Conservation (phyloP, 2,888 invertebrate genomes). For the Octodonta nipae region DNA sequence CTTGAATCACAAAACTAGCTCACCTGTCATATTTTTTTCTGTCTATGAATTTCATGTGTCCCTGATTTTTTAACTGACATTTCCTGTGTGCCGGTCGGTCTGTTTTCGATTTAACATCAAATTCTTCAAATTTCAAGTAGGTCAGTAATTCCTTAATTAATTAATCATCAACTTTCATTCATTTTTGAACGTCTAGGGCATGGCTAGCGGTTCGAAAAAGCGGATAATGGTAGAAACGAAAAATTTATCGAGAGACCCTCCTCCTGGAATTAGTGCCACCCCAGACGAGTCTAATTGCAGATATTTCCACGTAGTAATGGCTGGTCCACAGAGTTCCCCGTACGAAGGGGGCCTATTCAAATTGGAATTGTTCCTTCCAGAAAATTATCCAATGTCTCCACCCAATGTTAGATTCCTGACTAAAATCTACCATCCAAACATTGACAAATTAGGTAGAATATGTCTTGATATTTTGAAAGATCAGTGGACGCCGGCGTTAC, state of each 20-base stretch:
- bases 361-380: slow-evolving; percentile 95
- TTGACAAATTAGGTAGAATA: slow-evolving; percentile 97
- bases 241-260: slow-evolving; percentile 91
- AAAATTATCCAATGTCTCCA: slow-evolving; percentile 99
- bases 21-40: too few relatives aligned
- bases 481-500: slow-evolving; percentile 97
- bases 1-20: too few relatives aligned
- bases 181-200: too few relatives aligned
- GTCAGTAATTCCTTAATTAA: too few relatives aligned
- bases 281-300: slow-evolving; percentile 93
- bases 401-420: slow-evolving; percentile 99
- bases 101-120: too few relatives aligned
- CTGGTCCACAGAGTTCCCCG: slow-evolving; percentile 86
- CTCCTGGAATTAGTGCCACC: slow-evolving; percentile 92
- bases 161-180: too few relatives aligned
- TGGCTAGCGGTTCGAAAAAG: slow-evolving; percentile 48
- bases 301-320: slow-evolving; percentile 87
- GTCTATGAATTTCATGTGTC: too few relatives aligned
- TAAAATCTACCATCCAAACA: slow-evolving; percentile 99
- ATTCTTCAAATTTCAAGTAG: too few relatives aligned
- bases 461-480: slow-evolving; percentile 98
- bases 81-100: too few relatives aligned
- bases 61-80: too few relatives aligned
- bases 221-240: slow-evolving; percentile 94
- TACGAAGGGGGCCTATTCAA: slow-evolving; percentile 97